These are phyloP conservation scores for Silurus asotus DNA, from an alignment of 2,113 vertebrate species.

Conservation along the genomic window DNA sequence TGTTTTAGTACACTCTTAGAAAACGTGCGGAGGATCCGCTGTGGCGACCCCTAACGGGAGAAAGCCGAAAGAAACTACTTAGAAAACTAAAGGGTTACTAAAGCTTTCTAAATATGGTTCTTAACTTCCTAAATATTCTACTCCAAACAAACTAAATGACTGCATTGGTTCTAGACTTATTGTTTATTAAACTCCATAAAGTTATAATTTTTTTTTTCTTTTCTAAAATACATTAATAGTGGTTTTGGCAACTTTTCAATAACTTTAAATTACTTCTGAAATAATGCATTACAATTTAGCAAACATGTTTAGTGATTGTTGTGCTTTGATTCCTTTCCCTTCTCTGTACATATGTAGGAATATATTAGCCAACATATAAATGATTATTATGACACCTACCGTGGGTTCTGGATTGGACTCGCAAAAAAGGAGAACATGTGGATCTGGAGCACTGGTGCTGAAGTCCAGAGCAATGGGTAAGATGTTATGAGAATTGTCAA, in stretches of 20 bases:
- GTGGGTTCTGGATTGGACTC: slow-evolving; percentile 55
- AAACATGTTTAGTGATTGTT: background rate
- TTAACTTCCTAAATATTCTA: background rate
- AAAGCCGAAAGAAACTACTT: too few species aligned
- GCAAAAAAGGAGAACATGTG: background rate
- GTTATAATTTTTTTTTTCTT: too few species aligned
- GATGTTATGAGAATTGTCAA: background rate
- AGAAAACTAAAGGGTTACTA: background rate
- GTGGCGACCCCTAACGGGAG: too few species aligned
- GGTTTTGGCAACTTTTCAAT: too few species aligned
- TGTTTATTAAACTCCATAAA: too few species aligned
- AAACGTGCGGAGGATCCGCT: too few species aligned
- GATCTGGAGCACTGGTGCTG: slow-evolving; percentile 35
- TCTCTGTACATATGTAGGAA: slow-evolving; percentile 25
- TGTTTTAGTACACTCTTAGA: background rate
- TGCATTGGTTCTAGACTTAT: background rate
- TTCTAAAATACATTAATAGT: too few species aligned
- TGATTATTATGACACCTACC: background rate
- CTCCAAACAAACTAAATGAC: background rate
- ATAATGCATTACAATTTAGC: background rate
- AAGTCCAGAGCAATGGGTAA: slow-evolving; percentile 30
- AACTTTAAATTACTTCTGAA: background rate
- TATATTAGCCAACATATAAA: slow-evolving; percentile 33
- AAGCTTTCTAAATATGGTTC: background rate
- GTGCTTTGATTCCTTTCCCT: background rate